A percentile compares a stretch with the other conserved stretches of the same genome.
These are phyloP conservation scores for Vanacampus margaritifer DNA, from an alignment of 2,113 vertebrate genomes.

Conservation along the genomic window DNA sequence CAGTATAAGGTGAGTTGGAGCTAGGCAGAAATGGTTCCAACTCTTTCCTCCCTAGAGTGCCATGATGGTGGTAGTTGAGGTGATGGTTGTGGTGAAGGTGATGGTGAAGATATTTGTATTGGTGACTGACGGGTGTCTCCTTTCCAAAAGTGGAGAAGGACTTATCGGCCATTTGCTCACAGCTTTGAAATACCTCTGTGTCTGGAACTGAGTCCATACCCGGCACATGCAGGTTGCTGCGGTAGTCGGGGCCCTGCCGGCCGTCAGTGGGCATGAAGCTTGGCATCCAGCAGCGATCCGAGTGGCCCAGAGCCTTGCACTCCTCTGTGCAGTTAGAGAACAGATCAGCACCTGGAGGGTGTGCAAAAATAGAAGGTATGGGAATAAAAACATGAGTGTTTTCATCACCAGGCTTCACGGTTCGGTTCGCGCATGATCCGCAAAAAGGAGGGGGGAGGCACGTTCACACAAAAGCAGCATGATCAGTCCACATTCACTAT, in stretches of 20 bases:
- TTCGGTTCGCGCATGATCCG: too few relatives aligned
- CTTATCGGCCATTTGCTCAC: conserved; percentile 83
- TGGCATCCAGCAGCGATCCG: conserved; percentile 99
- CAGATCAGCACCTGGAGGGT: conserved; percentile 83
- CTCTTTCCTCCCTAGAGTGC: conserved; percentile 89
- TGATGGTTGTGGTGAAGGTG: conserved; percentile 62
- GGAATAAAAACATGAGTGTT: background rate
- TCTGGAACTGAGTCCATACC: conserved; percentile 98
- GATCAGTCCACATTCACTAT: too few relatives aligned
- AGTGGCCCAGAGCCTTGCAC: conserved; percentile 98
- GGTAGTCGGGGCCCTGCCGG: conserved; percentile 94
- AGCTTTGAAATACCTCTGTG: conserved; percentile 94
- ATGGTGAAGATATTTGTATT: conserved; percentile 47
- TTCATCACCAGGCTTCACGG: too few relatives aligned
- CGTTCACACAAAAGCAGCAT: too few relatives aligned
- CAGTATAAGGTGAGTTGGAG: conserved; percentile 88
- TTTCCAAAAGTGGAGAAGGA: conserved; percentile 98
- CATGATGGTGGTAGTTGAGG: conserved; percentile 68
- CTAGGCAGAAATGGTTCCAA: conserved; percentile 91
- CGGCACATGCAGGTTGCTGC: conserved; percentile 97
- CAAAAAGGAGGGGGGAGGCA: too few relatives aligned
- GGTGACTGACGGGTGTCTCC: conserved; percentile 78
- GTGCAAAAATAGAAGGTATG: background rate
- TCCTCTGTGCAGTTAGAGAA: conserved; percentile 99
- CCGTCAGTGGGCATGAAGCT: conserved; percentile 91